These are phyloP conservation scores for Magallana gigas DNA, from an alignment of 1,140 invertebrate species.

Conservation along the genomic window DNA sequence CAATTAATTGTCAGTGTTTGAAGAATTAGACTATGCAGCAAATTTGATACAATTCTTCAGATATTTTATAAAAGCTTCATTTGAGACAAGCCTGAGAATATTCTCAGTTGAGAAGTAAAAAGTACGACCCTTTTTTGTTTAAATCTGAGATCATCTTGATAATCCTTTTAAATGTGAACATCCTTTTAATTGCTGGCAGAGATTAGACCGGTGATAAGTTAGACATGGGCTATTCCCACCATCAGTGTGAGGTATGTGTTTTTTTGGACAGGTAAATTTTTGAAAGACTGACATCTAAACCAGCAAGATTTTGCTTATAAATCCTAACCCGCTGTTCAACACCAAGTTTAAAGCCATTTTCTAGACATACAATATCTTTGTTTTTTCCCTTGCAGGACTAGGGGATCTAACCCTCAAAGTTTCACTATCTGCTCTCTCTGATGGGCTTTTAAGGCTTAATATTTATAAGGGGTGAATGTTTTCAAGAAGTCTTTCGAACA, in stretches of 20 bases:
- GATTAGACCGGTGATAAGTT: background rate
- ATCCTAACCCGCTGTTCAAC: slow-evolving; percentile 12
- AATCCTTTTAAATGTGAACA: slow-evolving; percentile 12
- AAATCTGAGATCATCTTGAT: background rate
- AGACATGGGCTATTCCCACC: background rate
- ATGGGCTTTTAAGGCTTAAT: background rate
- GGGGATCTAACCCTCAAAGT: background rate
- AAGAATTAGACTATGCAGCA: background rate
- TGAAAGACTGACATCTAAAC: background rate
- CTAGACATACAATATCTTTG: slow-evolving; percentile 4
- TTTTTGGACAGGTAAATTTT: slow-evolving; percentile 14
- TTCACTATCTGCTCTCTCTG: background rate
- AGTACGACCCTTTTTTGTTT: background rate
- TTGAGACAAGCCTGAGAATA: background rate
- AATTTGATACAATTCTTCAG: background rate
- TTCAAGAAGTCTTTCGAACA: background rate
- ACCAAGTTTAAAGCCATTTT: background rate
- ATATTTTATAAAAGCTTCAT: background rate
- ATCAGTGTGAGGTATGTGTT: background rate
- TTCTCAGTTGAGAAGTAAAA: background rate
- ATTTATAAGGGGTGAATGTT: slow-evolving; percentile 19
- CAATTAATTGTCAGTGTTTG: background rate
- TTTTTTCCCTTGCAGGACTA: background rate
- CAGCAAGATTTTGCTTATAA: background rate
- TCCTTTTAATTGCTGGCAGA: slow-evolving; percentile 1